Evolutionary conservation across 2,113 vertebrate genomes (phyloP).

Genomic region (Nipponia nippon): DNA sequence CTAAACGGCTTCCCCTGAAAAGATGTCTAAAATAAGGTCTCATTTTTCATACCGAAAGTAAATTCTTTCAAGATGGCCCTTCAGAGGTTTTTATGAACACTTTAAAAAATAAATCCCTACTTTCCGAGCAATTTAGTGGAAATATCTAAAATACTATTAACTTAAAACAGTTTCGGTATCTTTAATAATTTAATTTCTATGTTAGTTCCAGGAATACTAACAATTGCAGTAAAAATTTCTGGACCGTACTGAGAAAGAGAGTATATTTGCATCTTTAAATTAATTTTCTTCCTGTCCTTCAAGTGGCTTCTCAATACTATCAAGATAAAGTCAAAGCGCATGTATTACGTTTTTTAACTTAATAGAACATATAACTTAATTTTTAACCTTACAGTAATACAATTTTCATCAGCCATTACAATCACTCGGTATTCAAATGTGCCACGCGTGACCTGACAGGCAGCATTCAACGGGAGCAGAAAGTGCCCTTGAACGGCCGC

Average conservation of each 20-base stretch:
- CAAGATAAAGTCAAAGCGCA: background rate
- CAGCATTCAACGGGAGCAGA: slow-evolving; percentile 26
- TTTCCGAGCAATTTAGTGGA: background rate
- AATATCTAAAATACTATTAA: background rate
- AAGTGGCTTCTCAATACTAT: background rate
- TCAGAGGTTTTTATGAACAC: background rate
- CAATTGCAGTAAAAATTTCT: background rate
- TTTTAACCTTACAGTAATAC: background rate
- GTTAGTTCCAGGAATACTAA: background rate
- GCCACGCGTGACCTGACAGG: background rate
- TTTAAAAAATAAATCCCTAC: background rate
- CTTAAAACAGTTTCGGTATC: background rate
- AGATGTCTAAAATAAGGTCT: background rate
- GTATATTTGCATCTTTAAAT: background rate
- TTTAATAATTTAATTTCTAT: background rate
- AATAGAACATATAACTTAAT: background rate
- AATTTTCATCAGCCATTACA: background rate
- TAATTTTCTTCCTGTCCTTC: slow-evolving; percentile 5
- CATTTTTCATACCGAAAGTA: background rate
- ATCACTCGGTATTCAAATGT: background rate
- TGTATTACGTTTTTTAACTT: background rate
- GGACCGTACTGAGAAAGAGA: background rate
- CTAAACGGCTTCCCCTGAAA: background rate
- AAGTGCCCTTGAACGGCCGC: slow-evolving; percentile 66
- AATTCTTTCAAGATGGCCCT: background rate